Evolutionary conservation across 2,888 invertebrate species (phyloP), one percentile per base, ranked within the genome.

Genomic region (Pyrochroa serraticornis): DNA sequence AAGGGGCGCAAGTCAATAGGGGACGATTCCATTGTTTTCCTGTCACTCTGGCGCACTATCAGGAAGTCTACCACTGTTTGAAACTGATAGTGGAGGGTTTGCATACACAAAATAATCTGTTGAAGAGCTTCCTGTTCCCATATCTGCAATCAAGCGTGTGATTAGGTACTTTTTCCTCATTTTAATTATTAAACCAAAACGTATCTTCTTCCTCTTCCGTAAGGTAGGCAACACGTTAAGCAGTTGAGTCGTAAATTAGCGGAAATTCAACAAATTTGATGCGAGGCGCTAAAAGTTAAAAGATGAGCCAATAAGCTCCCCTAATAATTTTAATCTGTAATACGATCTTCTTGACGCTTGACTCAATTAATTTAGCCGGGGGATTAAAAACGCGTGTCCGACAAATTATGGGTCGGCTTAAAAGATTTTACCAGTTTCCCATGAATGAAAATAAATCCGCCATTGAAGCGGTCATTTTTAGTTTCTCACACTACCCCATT

Each of bases 331-430:
- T 56, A 43, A 45, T 50, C 49, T 58, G 42, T 39, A 60, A 67
- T 66, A 67, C 58, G 54, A 72, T 72, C 70, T 68, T 65, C 65
- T 60, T 62, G 63, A 37, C 48, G 42, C 60, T 63, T 62, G 64
- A 67, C 63, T 72, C 70, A 75, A 75, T 76, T 75, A 75, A 75
- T 75, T 74, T 71, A 67, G 72, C 71, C 71, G 68, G 65, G 70
- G 68, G 74, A 75, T 75, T 74, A 74, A 68, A 65, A 67, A 67
- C 71, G 75, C 75, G 75, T 76, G 75, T 71, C 73, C 49, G 57
- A 71, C 75, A 75, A 75, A 76, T 75, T 75, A 71, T 57, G 61
- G 58, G 67, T 57, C 44, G 64, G 67, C 70, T 70, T 64, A 50
- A 58, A 39, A 39, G 6, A 37, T 8, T 14, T 14, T 14, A 47